phyloP scores from a whole-genome alignment of 2,797 vertebrate genomes.

The Chelidonichthys spinosus region DNA sequence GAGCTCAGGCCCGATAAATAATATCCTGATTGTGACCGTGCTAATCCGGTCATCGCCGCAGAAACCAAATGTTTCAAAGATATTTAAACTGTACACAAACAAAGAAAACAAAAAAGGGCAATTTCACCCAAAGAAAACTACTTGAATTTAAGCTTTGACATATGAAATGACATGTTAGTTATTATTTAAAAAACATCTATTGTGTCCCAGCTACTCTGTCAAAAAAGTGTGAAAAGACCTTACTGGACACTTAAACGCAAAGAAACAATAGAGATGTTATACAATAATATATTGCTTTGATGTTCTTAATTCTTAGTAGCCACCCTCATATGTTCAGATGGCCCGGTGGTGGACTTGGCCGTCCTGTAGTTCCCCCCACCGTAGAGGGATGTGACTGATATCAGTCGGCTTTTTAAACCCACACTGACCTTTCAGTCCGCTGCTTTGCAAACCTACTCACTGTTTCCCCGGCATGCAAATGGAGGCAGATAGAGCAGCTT shows the following conservation, averaged over 20 bases:
- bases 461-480: constrained; percentile 81
- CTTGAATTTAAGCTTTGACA: background rate
- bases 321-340: no score
- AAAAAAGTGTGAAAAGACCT: background rate
- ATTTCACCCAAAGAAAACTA: background rate
- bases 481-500: constrained; percentile 52
- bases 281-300: no score
- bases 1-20: constrained; percentile 39
- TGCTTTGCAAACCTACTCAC: constrained; percentile 80
- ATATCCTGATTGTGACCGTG: constrained; percentile 2
- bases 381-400: constrained; percentile 57
- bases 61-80: constrained; percentile 15
- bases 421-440: constrained; percentile 82
- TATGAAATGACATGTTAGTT: background rate
- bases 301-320: no score
- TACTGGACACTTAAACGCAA: no score
- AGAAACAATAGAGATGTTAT: no score
- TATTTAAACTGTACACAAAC: background rate
- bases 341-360: no score
- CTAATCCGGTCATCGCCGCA: constrained; percentile 31
- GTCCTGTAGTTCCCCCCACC: constrained; percentile 21
- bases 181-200: no score
- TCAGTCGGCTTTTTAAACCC: constrained; percentile 44
- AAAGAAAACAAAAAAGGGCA: background rate
- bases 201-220: background rate